Evolutionary conservation across 2,797 vertebrate species (phyloP).

Genomic region (Helicolenus hilgendorfi): DNA sequence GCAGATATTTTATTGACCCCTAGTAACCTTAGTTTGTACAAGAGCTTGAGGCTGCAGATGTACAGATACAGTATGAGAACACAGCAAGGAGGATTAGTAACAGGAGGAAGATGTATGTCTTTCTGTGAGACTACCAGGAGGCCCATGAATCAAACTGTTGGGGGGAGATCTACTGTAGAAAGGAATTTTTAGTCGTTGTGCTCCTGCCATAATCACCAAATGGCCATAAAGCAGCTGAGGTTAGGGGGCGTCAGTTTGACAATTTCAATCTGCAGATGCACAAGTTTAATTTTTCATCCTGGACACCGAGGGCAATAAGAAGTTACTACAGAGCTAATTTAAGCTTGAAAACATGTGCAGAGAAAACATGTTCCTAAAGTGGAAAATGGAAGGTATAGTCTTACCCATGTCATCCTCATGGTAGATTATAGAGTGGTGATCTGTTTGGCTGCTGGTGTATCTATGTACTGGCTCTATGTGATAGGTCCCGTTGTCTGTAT

Average conservation of each 20-base stretch:
- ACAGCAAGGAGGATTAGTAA: neutral
- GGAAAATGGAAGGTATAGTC: slow-evolving; percentile 17
- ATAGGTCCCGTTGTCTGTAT: slow-evolving; percentile 88
- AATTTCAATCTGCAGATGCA: neutral
- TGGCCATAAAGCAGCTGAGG: neutral
- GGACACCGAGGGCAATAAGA: neutral
- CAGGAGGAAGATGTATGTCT: neutral
- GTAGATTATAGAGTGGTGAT: slow-evolving; percentile 91
- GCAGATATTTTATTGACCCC: slow-evolving; percentile 4
- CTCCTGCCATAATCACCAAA: slow-evolving; percentile 8
- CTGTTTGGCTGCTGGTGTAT: slow-evolving; percentile 54
- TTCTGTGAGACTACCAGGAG: slow-evolving; percentile 13
- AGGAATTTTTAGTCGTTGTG: slow-evolving; percentile 5
- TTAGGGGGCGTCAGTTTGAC: neutral
- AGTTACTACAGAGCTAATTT: neutral
- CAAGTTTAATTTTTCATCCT: neutral
- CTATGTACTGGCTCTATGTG: slow-evolving; percentile 86
- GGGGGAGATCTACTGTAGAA: slow-evolving; percentile 5
- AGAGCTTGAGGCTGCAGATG: neutral
- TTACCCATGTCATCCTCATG: slow-evolving; percentile 91
- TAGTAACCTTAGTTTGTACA: slow-evolving; percentile 3
- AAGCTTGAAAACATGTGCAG: neutral
- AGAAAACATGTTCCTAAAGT: neutral
- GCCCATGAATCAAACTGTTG: slow-evolving; percentile 1
- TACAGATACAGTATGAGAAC: neutral